Evolutionary conservation across 2,797 vertebrate species (phyloP).

Genomic region (Pseudocheirus occidentalis): DNA sequence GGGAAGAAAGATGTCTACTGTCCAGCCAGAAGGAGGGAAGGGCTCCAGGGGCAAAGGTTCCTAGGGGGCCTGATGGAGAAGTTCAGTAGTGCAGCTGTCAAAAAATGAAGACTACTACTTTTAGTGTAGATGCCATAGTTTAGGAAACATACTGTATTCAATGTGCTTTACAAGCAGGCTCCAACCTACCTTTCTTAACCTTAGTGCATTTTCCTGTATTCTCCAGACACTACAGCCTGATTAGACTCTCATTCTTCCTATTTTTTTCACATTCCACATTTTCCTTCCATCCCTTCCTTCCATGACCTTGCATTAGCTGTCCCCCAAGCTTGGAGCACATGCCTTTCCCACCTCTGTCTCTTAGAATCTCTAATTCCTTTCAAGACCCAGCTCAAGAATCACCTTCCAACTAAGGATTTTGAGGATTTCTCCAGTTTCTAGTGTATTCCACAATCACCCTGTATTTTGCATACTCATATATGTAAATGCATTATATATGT

Average conservation of each 20-base stretch:
- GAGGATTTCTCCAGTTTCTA: neutral
- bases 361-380: neutral
- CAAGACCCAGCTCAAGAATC: neutral
- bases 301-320: neutral
- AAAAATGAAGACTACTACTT: neutral
- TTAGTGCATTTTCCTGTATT: neutral
- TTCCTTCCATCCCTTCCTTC: neutral
- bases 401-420: neutral
- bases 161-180: neutral
- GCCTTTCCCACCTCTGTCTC: neutral
- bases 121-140: neutral
- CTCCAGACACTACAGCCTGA: neutral
- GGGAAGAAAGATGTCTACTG: too few relatives aligned
- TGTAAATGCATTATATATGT: neutral
- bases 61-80: neutral
- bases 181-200: neutral
- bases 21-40: neutral
- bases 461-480: neutral
- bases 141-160: neutral
- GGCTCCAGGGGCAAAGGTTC: neutral
- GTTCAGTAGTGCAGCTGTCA: neutral
- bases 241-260: neutral
- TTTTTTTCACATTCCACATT: neutral
- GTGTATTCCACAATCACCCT: neutral
- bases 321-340: neutral